A percentile compares a stretch with the other conserved stretches of the same genome.
phyloP scores from a whole-genome alignment of 2,888 invertebrate genomes.

The Pardosa pseudoannulata region DNA sequence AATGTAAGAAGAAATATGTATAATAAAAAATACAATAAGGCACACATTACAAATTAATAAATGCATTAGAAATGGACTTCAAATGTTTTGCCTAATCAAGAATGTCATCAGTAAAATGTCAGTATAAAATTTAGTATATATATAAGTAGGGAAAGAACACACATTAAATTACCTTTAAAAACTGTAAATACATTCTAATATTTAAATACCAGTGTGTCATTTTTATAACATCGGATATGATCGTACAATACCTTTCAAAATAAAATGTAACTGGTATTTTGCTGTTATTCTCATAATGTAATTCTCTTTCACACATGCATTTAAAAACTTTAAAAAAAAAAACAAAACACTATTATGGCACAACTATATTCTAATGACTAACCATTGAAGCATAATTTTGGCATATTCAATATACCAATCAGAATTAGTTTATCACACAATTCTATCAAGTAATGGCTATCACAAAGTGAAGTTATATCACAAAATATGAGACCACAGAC shows the following conservation, averaged over 20 bases:
- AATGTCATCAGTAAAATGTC: background rate
- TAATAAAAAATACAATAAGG: background rate
- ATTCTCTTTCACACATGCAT: no score
- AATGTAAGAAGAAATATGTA: background rate
- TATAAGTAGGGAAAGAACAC: background rate
- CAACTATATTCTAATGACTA: no score
- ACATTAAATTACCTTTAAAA: background rate
- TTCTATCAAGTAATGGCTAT: background rate
- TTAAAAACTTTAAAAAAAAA: no score
- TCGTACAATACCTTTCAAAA: no score
- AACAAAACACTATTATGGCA: no score
- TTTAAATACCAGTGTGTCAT: no score
- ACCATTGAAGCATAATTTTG: no score
- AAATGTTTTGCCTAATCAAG: background rate
- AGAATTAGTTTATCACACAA: background rate
- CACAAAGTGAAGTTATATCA: background rate
- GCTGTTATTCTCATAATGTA: no score
- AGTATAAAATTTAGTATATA: conserved; percentile 3
- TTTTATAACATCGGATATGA: no score
- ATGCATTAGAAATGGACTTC: background rate
- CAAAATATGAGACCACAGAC: background rate
- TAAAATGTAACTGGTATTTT: no score
- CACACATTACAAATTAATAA: background rate
- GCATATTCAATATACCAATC: no score
- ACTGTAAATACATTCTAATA: background rate